Base-by-base conservation (phyloP, 2,797 vertebrate species). In the Cirrhinus mrigala region DNA sequence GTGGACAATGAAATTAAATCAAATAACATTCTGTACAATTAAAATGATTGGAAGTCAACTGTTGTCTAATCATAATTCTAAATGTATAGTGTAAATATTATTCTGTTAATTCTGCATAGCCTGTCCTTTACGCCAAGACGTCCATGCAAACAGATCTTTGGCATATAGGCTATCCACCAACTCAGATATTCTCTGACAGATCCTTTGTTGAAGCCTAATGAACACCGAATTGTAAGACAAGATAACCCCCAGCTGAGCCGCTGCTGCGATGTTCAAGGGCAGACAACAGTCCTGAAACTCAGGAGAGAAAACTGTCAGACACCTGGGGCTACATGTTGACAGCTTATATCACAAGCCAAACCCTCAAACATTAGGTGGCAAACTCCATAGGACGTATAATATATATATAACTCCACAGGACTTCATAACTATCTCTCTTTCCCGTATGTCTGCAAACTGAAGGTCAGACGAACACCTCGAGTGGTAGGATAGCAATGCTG, bases 261-360 rank as follows among this genome's bases (percentile, higher is more conserved):
- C 69, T 78, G 46, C 66, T 68, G 74, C 22, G 84, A 71, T 89
- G 91, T 91, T 93, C 92, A 95, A 96, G 94, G 94, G 91, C 93
- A 90, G 79, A 90, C 74, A 87, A 89, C 91, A 92, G 85, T 90
- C 91, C 89, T 77, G 81, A 88, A 90, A 86, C 81, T 88, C 90
- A 80, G 88, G 86, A 91, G 89, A 85, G 81, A 83, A 87, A 89
- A 86, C 87, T 48, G 50, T 87, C 85, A 88, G 86, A 85, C 91
- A 87, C 88, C 88, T 86, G 85, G 88, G 85, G 87, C 91, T 90
- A 89, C 90, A 86, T 89, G 92, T 93, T 94, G 94, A 94, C 94
- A 93, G 92, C 87, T 90, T 86, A 86, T 84, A 88, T 74, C 86
- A 87, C 90, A 85, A 89, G 86, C 90, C 90, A 85, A 91, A 92